These are phyloP conservation scores for Orthonyx spaldingii DNA, from an alignment of 2,113 vertebrate species.

Conservation along the genomic window DNA sequence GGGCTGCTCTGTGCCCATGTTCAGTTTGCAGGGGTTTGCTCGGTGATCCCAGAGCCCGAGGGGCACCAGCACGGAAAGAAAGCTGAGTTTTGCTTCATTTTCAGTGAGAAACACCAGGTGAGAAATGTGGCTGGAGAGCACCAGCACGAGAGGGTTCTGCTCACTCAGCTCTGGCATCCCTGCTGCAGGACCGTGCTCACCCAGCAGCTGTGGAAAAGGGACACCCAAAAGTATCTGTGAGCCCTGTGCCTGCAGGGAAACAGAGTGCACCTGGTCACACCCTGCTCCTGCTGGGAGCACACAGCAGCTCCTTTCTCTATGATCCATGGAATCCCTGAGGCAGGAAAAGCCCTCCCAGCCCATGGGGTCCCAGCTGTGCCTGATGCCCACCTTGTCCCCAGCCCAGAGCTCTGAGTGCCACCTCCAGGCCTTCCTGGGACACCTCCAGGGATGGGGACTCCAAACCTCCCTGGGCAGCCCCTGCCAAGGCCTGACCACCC, in stretches of 20 bases:
- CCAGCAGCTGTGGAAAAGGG: not conserved
- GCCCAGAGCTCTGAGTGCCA: too few relatives aligned
- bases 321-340: not conserved
- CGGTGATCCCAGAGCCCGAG: accelerated
- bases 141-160: accelerated
- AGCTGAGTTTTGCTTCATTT: not conserved
- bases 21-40: not conserved
- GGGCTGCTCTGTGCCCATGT: accelerated
- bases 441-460: too few relatives aligned
- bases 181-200: not conserved
- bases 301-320: not conserved
- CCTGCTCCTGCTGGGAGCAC: not conserved
- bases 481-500: too few relatives aligned
- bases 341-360: too few relatives aligned
- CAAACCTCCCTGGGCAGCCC: too few relatives aligned
- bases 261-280: accelerated
- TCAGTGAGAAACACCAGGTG: not conserved
- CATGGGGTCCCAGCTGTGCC: too few relatives aligned
- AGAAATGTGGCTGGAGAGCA: not conserved
- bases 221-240: not conserved
- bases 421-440: too few relatives aligned
- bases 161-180: accelerated
- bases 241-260: not conserved
- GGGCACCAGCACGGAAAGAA: not conserved
- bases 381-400: too few relatives aligned